Conservation (phyloP, 2,888 invertebrate species). For the Lasioglossum villosulum region DNA sequence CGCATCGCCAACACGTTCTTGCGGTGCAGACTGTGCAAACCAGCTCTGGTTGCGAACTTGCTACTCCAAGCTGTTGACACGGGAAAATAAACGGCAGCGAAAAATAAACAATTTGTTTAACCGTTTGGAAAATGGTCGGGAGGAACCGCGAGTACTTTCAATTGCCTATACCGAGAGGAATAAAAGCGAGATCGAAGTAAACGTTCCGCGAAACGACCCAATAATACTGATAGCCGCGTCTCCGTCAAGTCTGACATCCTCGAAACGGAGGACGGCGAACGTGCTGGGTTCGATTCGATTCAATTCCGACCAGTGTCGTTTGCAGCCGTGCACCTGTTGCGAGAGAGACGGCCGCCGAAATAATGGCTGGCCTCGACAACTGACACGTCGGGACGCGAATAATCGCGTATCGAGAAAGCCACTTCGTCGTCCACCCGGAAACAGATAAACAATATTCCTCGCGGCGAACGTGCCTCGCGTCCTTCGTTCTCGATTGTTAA, state of each 20-base stretch:
- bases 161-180: neutral
- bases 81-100: neutral
- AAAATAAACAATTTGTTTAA: neutral
- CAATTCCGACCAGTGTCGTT: constrained; percentile 46
- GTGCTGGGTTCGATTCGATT: constrained; percentile 15
- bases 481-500: constrained; percentile 17
- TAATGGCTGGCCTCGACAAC: constrained; percentile 40
- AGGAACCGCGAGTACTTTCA: neutral
- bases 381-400: constrained; percentile 30
- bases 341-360: constrained; percentile 50
- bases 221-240: constrained; percentile 36
- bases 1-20: too few relatives aligned
- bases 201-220: constrained; percentile 10
- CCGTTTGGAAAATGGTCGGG: neutral
- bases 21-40: neutral
- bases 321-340: constrained; percentile 59
- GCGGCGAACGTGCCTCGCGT: neutral
- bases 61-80: neutral
- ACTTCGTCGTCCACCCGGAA: constrained; percentile 22
- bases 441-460: constrained; percentile 33
- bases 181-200: neutral
- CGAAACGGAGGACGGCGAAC: constrained; percentile 27
- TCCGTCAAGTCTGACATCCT: constrained; percentile 48
- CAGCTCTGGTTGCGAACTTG: neutral
- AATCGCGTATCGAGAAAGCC: constrained; percentile 35